A percentile compares a stretch with the other conserved stretches of the same genome.
Evolutionary conservation across 2,888 invertebrate genomes (phyloP).

Genomic region (Lycocerus yunnanus): DNA sequence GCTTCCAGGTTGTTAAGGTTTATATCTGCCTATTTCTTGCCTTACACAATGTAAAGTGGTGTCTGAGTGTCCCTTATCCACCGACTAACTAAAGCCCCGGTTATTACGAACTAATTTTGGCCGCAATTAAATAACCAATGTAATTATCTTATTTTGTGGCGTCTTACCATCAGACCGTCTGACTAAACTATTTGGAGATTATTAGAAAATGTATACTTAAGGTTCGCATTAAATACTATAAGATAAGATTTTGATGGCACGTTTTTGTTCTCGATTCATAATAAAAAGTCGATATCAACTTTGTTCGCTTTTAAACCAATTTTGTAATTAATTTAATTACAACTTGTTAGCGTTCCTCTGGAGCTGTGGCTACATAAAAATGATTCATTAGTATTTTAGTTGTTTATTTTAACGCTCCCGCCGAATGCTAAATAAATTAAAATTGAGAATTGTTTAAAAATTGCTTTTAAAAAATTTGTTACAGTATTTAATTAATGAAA

Average conservation of each 20-base stretch:
- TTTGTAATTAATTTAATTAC: slow-evolving; percentile 25
- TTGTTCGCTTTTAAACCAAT: slow-evolving; percentile 19
- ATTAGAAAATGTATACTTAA: slow-evolving; percentile 39
- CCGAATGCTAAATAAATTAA: not conserved
- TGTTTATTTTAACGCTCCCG: not conserved
- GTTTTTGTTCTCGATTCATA: slow-evolving; percentile 21
- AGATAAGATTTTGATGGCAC: slow-evolving; percentile 26
- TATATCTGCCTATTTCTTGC: slow-evolving; percentile 29
- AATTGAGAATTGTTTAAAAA: not conserved
- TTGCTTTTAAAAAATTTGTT: not conserved
- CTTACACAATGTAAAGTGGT: slow-evolving; percentile 14
- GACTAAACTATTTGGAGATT: slow-evolving; percentile 41
- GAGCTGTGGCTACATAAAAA: not conserved
- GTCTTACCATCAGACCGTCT: slow-evolving; percentile 49
- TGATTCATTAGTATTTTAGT: slow-evolving; percentile 2
- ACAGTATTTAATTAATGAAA: not conserved
- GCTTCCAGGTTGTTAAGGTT: slow-evolving; percentile 36
- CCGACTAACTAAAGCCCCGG: slow-evolving; percentile 49
- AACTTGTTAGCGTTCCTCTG: not conserved
- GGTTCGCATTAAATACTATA: slow-evolving; percentile 29
- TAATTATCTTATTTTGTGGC: slow-evolving; percentile 57
- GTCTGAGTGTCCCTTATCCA: slow-evolving; percentile 37
- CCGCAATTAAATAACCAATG: slow-evolving; percentile 54
- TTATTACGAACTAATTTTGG: slow-evolving; percentile 55
- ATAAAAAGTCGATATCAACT: slow-evolving; percentile 6